These are phyloP conservation scores for Trichopria drosophilae DNA, from an alignment of 2,888 invertebrate species.

Conservation along the genomic window DNA sequence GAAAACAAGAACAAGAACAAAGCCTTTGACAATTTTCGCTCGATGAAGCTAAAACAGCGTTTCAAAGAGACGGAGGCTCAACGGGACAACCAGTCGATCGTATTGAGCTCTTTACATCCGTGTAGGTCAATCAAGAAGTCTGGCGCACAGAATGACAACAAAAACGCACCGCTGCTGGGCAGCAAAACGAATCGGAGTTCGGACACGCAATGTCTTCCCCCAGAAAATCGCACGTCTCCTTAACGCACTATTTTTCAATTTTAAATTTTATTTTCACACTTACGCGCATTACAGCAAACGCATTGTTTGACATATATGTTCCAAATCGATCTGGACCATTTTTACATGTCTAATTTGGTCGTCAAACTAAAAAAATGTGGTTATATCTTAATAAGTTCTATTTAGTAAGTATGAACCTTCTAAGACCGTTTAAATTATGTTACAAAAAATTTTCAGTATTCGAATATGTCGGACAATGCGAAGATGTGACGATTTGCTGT, in stretches of 20 bases:
- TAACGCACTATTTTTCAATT: constrained; percentile 37
- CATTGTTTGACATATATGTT: no score
- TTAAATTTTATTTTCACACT: no score
- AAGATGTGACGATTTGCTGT: no score
- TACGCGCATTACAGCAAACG: no score
- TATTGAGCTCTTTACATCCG: constrained; percentile 46
- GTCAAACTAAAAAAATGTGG: no score
- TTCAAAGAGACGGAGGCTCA: constrained; percentile 22
- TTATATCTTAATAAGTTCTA: no score
- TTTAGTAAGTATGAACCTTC: no score
- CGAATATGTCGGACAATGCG: no score
- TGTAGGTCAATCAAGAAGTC: constrained; percentile 44
- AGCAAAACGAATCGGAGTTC: constrained; percentile 36
- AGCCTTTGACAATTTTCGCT: constrained; percentile 34
- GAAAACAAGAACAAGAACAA: constrained; percentile 49
- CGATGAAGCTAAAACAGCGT: constrained; percentile 35
- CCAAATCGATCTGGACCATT: no score
- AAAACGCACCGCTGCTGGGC: constrained; percentile 30
- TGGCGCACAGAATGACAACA: constrained; percentile 41
- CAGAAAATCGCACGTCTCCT: constrained; percentile 49
- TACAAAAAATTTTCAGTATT: no score
- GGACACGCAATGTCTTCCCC: constrained; percentile 48
- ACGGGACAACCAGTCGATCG: constrained; percentile 37
- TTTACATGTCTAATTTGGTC: no score
- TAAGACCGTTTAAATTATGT: no score